Conservation (phyloP, 2,888 invertebrate genomes). For the Amaurobius ferox region DNA sequence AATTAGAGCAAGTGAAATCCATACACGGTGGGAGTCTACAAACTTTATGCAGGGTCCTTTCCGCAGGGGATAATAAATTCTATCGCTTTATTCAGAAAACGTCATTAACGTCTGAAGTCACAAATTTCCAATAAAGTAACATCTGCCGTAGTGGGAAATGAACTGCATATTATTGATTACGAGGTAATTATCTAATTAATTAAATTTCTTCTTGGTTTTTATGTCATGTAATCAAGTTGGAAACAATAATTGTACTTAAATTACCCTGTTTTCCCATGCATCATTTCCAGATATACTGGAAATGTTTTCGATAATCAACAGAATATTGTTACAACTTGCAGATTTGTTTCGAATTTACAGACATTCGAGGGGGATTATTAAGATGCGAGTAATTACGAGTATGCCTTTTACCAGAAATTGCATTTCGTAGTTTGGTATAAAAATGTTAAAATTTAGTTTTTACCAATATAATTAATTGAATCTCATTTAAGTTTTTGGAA, state of each 20-base stretch:
- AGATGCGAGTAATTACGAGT: no score
- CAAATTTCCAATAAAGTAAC: not conserved
- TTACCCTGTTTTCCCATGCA: not conserved
- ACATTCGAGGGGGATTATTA: no score
- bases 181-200: not conserved
- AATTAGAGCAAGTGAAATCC: no score
- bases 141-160: not conserved
- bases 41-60: not conserved
- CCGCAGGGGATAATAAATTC: not conserved
- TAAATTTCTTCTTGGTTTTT: not conserved
- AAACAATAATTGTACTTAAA: constrained; percentile 4
- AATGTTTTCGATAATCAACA: not conserved
- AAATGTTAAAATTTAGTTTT: no score
- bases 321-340: not conserved
- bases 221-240: not conserved
- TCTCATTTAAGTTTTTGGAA: no score
- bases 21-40: not conserved
- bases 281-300: not conserved
- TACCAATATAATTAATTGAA: no score
- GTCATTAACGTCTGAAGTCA: constrained; percentile 2
- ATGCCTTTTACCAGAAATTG: no score
- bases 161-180: not conserved
- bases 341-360: no score
- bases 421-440: no score
- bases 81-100: not conserved